Evolutionary conservation across 2,888 invertebrate genomes (phyloP), one percentile per base, ranked within the genome.

Genomic region (Dermolepida albohirtum): DNA sequence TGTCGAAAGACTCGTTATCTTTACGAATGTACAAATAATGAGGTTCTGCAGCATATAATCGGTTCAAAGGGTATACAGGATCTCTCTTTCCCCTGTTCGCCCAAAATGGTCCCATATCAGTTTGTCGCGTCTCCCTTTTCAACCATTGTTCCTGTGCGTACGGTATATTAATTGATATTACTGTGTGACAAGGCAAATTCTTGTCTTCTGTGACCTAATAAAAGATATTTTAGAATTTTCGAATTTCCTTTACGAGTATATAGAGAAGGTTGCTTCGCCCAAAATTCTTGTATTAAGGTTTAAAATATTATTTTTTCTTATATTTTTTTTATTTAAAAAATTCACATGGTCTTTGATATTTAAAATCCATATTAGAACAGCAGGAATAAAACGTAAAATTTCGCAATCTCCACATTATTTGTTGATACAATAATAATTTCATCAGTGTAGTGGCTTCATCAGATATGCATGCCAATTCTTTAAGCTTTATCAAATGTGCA

Each of bases 21-120:
- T 85, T 83, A 64, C 85, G 84, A 2, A 87, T 82, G 65, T 87
- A 71, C 73, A 88, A 83, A 78, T 85, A 88, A 68, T 82, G 82
- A 0, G 88, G 88, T 76, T 88, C 85, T 17, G 88, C 86, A 0
- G 84, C 88, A 71, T 79, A 87, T 41, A 88, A 81, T 72, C 81
- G 81, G 47, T 83, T 84, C 65, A 85, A 71, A 4, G 39, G 17
- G 64, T 79, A 80, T 27, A 57, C 74, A 1, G 80, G 80, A 71
- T 78, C 79, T 68, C 77, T 79, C 71, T 82, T 81, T n/a, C 85
- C 84, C n/a, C 86, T 84, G 68, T 84, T 85, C 12, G 84, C 85
- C 85, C 85, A 86, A 74, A 85, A 85, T 2, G 85, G 84, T 6
- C 79, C 82, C 49, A 76, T 73, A 14, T 79, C 81, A 2, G 78